These are phyloP conservation scores for Prunella fulvescens DNA, from an alignment of 2,113 vertebrate species.

Conservation along the genomic window DNA sequence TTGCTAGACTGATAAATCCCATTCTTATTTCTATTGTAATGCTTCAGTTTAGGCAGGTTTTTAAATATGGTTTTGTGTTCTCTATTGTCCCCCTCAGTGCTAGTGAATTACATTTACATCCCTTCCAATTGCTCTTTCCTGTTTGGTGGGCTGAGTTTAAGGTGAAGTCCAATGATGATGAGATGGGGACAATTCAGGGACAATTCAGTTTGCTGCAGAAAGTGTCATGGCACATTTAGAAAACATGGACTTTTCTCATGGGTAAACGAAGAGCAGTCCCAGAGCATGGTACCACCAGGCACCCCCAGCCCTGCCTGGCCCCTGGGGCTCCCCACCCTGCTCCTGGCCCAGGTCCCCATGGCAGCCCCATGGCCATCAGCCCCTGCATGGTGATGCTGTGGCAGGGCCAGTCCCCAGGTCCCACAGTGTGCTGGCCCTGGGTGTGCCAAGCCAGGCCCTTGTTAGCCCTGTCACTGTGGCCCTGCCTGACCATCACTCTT, in stretches of 20 bases:
- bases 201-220: not conserved
- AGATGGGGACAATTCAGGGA: not conserved
- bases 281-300: not conserved
- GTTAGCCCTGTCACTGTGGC: not conserved
- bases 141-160: not conserved
- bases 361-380: not conserved
- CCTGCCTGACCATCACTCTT: accelerated
- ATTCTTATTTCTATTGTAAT: slow-evolving; percentile 10
- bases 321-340: not conserved
- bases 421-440: accelerated
- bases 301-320: accelerated
- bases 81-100: not conserved
- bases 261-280: not conserved
- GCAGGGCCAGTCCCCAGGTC: not conserved
- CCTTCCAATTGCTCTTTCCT: not conserved
- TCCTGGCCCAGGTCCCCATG: not conserved
- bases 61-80: slow-evolving; percentile 1
- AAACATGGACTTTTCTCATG: not conserved
- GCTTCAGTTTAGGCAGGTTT: not conserved
- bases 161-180: not conserved
- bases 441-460: no score
- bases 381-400: accelerated
- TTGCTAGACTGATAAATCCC: slow-evolving; percentile 6
- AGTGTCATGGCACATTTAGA: not conserved
- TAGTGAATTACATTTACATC: not conserved